Evolutionary conservation across 2,888 invertebrate genomes (phyloP).

Genomic region (Caenorhabditis afra): DNA sequence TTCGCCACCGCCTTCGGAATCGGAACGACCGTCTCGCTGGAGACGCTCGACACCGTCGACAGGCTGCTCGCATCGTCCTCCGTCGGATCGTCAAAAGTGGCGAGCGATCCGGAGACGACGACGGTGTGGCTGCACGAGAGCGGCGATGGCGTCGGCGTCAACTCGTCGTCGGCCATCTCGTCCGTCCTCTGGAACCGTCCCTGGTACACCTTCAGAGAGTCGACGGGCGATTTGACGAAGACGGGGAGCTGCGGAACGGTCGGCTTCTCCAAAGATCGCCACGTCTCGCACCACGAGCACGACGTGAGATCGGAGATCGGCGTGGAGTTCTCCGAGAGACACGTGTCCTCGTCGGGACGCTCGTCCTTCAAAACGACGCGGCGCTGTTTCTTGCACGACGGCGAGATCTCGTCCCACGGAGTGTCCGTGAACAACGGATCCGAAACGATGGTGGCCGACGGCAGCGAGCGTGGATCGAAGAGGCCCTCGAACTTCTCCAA

Average conservation of each 20-base stretch:
- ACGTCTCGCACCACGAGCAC: constrained; percentile 8
- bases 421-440: no score
- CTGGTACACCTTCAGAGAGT: constrained; percentile 29
- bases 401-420: not conserved
- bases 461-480: constrained; percentile 8
- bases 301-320: not conserved
- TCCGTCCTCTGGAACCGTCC: not conserved
- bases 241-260: constrained; percentile 31
- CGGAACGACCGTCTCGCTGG: not conserved
- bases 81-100: no score
- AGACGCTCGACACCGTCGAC: not conserved
- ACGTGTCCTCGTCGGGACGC: not conserved
- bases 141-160: not conserved
- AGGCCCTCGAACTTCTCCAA: constrained; percentile 41
- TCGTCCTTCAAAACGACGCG: not conserved
- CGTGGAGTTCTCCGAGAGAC: not conserved
- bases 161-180: constrained; percentile 38
- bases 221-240: constrained; percentile 35
- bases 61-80: not conserved
- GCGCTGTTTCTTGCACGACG: constrained; percentile 6
- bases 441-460: not conserved
- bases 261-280: constrained; percentile 3
- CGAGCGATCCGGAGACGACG: no score
- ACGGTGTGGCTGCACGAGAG: not conserved
- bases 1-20: not conserved